phyloP scores from a whole-genome alignment of 2,113 vertebrate species.

The Sebastes schlegelii region DNA sequence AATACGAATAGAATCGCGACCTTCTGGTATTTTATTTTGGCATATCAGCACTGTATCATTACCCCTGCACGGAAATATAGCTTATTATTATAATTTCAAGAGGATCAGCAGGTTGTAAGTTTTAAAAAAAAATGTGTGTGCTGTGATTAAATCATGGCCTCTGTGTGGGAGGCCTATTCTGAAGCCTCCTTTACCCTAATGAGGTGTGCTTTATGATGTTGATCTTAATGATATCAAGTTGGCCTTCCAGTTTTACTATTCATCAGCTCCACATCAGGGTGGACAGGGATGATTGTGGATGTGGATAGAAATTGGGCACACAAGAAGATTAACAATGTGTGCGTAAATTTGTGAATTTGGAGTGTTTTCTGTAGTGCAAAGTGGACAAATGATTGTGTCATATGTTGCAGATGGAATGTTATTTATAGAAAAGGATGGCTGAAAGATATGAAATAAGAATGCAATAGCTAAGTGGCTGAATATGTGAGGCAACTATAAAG shows the following conservation, averaged over 20 bases:
- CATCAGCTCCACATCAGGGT: not conserved
- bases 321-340: not conserved
- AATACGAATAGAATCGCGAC: not conserved
- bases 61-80: conserved; percentile 24
- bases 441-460: not conserved
- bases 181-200: conserved; percentile 61
- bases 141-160: conserved; percentile 64
- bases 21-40: not conserved
- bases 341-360: not conserved
- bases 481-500: conserved; percentile 1
- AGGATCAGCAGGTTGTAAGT: conserved; percentile 51
- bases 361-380: not conserved
- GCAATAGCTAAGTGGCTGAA: not conserved
- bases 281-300: not conserved
- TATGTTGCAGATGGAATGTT: not conserved
- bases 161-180: conserved; percentile 62
- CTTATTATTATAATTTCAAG: conserved; percentile 34
- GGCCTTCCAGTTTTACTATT: conserved; percentile 7
- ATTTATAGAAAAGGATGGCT: not conserved
- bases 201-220: conserved; percentile 38
- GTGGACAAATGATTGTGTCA: not conserved
- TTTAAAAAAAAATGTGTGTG: conserved; percentile 36
- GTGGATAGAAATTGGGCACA: not conserved
- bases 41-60: conserved; percentile 16
- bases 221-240: conserved; percentile 26